Evolutionary conservation across 2,113 vertebrate genomes (phyloP).

Genomic region (Meles meles): DNA sequence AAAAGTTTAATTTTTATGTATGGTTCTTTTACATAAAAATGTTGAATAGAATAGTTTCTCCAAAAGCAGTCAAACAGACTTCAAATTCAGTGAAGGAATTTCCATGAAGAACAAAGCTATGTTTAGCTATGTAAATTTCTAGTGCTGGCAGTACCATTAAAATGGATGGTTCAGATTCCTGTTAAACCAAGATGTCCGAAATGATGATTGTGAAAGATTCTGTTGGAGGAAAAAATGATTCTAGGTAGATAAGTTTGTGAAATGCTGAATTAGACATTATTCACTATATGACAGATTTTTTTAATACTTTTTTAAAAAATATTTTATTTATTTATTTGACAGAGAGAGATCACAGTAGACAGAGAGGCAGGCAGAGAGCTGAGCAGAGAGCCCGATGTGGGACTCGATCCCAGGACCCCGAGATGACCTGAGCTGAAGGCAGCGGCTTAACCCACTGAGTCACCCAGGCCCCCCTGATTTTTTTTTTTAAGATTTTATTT

Average conservation of each 20-base stretch:
- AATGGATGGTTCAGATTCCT: conserved; percentile 21
- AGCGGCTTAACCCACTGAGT: too few species aligned
- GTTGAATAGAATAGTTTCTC: conserved; percentile 5
- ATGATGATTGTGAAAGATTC: not conserved
- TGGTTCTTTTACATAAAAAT: conserved; percentile 37
- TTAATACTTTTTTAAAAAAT: not conserved
- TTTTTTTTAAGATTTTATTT: not conserved
- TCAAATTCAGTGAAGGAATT: not conserved
- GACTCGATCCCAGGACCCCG: too few species aligned
- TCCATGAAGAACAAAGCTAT: not conserved
- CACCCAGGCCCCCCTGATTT: too few species aligned
- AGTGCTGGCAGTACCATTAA: not conserved
- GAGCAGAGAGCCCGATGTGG: too few species aligned
- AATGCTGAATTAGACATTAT: not conserved
- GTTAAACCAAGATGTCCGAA: not conserved
- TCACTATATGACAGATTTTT: not conserved
- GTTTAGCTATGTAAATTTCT: conserved; percentile 13
- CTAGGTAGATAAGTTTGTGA: not conserved
- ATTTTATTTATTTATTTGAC: too few species aligned
- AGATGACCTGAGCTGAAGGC: too few species aligned
- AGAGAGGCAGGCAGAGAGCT: too few species aligned
- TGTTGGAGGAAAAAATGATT: not conserved
- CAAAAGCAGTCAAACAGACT: conserved; percentile 20
- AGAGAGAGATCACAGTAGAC: too few species aligned
- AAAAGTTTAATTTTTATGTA: not conserved